Percentiles rank a stretch among this genome's conserved stretches.
These are phyloP conservation scores for Habrosyne pyritoides DNA, from an alignment of 2,888 invertebrate species.

Conservation along the genomic window DNA sequence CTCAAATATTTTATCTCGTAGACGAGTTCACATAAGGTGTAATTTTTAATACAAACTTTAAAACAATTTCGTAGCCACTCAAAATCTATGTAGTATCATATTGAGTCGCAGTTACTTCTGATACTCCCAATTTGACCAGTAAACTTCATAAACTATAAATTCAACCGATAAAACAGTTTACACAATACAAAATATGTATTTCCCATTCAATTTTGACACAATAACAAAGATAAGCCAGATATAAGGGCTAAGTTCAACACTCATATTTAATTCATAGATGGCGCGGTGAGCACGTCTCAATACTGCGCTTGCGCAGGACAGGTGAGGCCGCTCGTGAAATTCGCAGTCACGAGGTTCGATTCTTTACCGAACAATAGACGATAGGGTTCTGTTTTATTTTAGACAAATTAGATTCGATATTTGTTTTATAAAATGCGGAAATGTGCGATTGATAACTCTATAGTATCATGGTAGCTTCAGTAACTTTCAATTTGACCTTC, in stretches of 20 bases:
- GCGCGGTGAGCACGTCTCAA: conserved; percentile 15
- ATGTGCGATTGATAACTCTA: too few relatives aligned
- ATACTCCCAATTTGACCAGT: too few relatives aligned
- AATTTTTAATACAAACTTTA: too few relatives aligned
- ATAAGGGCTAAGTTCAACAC: conserved; percentile 33
- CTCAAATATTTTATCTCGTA: too few relatives aligned
- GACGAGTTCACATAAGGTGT: too few relatives aligned
- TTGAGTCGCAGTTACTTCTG: too few relatives aligned
- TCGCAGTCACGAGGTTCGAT: conserved; percentile 34
- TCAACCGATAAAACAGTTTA: background rate
- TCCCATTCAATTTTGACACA: conserved; percentile 21
- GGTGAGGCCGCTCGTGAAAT: conserved; percentile 24
- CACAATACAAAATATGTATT: background rate
- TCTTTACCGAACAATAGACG: background rate
- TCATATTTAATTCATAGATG: conserved; percentile 51
- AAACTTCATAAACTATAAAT: background rate
- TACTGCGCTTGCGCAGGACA: conserved; percentile 8
- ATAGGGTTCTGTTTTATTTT: background rate
- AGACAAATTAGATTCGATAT: conserved; percentile 10
- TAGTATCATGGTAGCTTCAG: too few relatives aligned
- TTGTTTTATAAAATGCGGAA: conserved; percentile 8
- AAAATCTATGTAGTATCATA: too few relatives aligned
- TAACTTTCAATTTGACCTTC: too few relatives aligned
- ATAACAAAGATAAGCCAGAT: conserved; percentile 12
- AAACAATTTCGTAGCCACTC: too few relatives aligned